Evolutionary conservation across 2,113 vertebrate genomes (phyloP), one percentile per base, ranked within the genome.

Genomic region (Lagopus muta): DNA sequence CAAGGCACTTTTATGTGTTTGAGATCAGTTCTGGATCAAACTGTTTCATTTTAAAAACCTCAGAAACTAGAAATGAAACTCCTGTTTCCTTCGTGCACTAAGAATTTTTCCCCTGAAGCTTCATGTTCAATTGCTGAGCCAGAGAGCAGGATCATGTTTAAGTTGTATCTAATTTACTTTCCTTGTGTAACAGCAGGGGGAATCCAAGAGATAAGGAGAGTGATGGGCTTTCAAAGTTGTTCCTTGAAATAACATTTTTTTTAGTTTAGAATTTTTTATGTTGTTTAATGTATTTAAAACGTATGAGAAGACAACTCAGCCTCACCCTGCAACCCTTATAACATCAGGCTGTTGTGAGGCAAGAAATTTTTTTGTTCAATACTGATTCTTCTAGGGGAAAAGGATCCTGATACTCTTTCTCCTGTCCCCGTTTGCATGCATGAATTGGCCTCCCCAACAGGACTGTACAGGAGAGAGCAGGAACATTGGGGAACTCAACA

Each of bases 11-110:
- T 34, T 36, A 76, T n/a, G 27, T 65, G 36, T 76, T 95, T 92
- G 72, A 88, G 66, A 76, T 76, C 36, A 73, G 52, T 62, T 96
- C 54, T 78, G 83, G 83, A 62, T 74, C 45, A 92, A 87, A 67
- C 40, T 57, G 13, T 70, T 72, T 85, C 27, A 62, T 58, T 91
- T 94, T 91, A 54, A 77, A 73, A 69, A 0, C 0, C 25, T 24
- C 12, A 73, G 54, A 82, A 79, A 70, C 8, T 15, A 43, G 15
- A 7, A 92, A 82, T 73, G 85, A 92, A 73, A 8, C 4, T 9
- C 64, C 24, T 69, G 6, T 89, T 76, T 91, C 77, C n/a, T 52
- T 91, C 83, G 55, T 81, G 58, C 40, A 70, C 40, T 65, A 42
- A 85, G 55, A 73, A 88, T 80, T 95, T 58, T 91, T 92, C 17